Evolutionary conservation across 2,113 vertebrate species (phyloP).

Genomic region (Epinephelus lanceolatus): DNA sequence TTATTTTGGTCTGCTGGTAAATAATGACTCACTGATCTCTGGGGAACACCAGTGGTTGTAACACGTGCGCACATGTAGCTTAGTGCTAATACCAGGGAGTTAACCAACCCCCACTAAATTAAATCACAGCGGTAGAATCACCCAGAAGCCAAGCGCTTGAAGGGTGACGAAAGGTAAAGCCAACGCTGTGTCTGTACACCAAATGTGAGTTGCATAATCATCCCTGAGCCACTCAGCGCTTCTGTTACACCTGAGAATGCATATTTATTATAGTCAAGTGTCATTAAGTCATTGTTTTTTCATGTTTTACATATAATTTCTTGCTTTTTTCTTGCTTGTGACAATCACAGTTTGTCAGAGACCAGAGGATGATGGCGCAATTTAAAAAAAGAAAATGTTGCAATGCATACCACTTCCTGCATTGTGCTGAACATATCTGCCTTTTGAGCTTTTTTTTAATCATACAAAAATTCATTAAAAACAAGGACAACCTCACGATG

Average conservation of each 20-base stretch:
- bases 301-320: neutral
- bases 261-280: too few species aligned
- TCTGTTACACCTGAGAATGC: neutral
- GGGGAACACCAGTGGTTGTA: slow-evolving; percentile 66
- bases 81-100: slow-evolving; percentile 78
- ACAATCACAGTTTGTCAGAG: neutral
- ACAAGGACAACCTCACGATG: too few species aligned
- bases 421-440: neutral
- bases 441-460: neutral
- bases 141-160: slow-evolving; percentile 39
- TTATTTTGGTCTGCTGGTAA: neutral
- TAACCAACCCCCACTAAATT: slow-evolving; percentile 70
- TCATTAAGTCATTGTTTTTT: neutral
- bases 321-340: neutral
- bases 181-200: neutral
- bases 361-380: too few species aligned
- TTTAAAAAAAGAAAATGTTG: neutral
- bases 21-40: slow-evolving; percentile 66
- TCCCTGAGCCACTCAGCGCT: neutral
- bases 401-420: too few species aligned
- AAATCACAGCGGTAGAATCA: slow-evolving; percentile 61
- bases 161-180: slow-evolving; percentile 44
- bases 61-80: slow-evolving; percentile 76
- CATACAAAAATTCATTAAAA: neutral
- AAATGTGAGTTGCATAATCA: slow-evolving; percentile 33